Evolutionary conservation across 2,888 invertebrate species (phyloP).

Genomic region (Scelioninae gen. 2): DNA sequence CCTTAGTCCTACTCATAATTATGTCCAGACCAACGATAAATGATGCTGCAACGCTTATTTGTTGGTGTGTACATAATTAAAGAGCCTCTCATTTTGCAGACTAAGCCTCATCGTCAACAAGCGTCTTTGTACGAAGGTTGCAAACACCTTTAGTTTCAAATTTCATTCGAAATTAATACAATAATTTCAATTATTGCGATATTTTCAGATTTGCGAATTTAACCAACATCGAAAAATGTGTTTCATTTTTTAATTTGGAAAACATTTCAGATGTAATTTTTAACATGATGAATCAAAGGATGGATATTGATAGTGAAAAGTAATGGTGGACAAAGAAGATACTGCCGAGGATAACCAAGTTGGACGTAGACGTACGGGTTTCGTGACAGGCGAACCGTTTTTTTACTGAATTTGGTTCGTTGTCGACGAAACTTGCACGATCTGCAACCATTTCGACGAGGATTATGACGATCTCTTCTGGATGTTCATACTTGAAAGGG

Average conservation of each 20-base stretch:
- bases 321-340: constrained; percentile 44
- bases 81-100: constrained; percentile 24
- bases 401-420: constrained; percentile 85
- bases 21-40: constrained; percentile 24
- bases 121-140: constrained; percentile 5
- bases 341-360: constrained; percentile 50
- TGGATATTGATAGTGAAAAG: constrained; percentile 27
- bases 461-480: constrained; percentile 11
- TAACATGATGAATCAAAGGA: constrained; percentile 50
- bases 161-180: constrained; percentile 24
- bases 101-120: constrained; percentile 41
- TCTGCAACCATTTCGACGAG: constrained; percentile 76
- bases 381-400: constrained; percentile 89
- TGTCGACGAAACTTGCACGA: constrained; percentile 98
- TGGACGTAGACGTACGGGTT: constrained; percentile 82
- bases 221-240: too few species aligned
- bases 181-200: too few species aligned
- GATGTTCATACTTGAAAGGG: too few species aligned
- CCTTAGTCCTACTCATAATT: constrained; percentile 57
- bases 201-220: too few species aligned
- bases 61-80: constrained; percentile 37
- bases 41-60: constrained; percentile 19
- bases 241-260: too few species aligned
- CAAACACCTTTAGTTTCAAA: neutral
- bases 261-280: constrained; percentile 46